Base-by-base conservation (phyloP, 1,140 invertebrate species). In the Nephotettix cincticeps region DNA sequence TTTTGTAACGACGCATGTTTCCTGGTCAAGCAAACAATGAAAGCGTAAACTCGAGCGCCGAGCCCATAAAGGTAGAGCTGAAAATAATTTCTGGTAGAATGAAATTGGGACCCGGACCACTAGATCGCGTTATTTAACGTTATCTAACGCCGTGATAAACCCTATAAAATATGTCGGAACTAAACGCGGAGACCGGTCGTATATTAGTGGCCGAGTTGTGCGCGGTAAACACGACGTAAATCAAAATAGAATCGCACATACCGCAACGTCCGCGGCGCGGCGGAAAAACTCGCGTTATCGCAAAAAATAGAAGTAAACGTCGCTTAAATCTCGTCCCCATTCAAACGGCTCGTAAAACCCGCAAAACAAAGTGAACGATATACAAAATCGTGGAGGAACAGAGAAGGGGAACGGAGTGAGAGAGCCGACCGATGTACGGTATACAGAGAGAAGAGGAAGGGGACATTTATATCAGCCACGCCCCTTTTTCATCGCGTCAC, bases 401-500 rank as follows among this genome's bases (percentile, higher is more conserved):
- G 47, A 54, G 47, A 54, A n/a, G 47, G 36, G 63, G 27, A 43
- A 65, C 6, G 13, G 58, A 9, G 58, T 3, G 23, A 13, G 58
- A 63, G 58, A 63, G 14, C 21, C 23, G 28, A 19, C 23, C 51
- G 51, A 23, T 23, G 21, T 61, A 61, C 17, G 27, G 32, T 27
- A 43, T 32, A 67, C 4, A 45, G 32, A 43, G 36, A 67, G 64
- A 67, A 27, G 23, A 21, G 63, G 32, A 43, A 43, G 40, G 64
- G 40, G 64, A 27, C 32, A 43, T 67, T 67, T 67, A 40, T 67
- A 67, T 36, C 32, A 21, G 40, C 64, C 64, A 67, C 64, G 64
- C 64, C 64, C 40, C 64, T 67, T 67, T 67, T 43, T 67, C 64
- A 67, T 67, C 30, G 64, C 64, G 64, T 67, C 64, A 45, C 64